Percentiles rank a stretch among this genome's conserved stretches.
Evolutionary conservation across 2,113 vertebrate genomes (phyloP).

Genomic region (Prolemur simus): DNA sequence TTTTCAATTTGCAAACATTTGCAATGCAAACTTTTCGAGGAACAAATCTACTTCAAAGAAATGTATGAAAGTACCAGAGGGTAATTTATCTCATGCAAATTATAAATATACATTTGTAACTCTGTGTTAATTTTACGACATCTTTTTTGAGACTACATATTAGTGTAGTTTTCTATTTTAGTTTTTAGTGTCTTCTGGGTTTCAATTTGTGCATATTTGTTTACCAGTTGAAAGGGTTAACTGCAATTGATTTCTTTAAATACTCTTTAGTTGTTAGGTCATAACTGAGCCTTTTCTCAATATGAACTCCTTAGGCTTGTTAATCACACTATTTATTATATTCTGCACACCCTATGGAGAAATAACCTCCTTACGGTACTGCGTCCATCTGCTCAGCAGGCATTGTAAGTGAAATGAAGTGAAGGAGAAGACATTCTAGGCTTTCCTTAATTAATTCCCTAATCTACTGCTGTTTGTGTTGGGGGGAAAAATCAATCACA

Average conservation of each 20-base stretch:
- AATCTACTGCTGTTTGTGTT: slow-evolving; percentile 42
- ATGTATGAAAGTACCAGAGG: neutral
- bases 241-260: neutral
- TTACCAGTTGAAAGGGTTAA: neutral
- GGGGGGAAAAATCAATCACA: slow-evolving; percentile 40
- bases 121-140: neutral
- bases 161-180: neutral
- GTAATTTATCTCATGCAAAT: neutral
- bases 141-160: neutral
- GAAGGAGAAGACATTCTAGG: neutral
- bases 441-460: slow-evolving; percentile 60
- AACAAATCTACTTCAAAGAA: slow-evolving; percentile 17
- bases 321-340: neutral
- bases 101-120: neutral
- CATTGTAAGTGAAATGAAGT: neutral
- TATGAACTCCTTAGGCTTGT: neutral
- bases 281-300: neutral
- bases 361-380: neutral
- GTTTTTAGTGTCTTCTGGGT: neutral
- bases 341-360: neutral
- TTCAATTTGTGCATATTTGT: neutral
- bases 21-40: neutral
- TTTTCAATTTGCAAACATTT: neutral
- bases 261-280: neutral
- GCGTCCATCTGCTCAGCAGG: neutral